These are phyloP conservation scores for Oreonectes daqikongensis DNA, from an alignment of 2,797 vertebrate genomes.

Conservation along the genomic window DNA sequence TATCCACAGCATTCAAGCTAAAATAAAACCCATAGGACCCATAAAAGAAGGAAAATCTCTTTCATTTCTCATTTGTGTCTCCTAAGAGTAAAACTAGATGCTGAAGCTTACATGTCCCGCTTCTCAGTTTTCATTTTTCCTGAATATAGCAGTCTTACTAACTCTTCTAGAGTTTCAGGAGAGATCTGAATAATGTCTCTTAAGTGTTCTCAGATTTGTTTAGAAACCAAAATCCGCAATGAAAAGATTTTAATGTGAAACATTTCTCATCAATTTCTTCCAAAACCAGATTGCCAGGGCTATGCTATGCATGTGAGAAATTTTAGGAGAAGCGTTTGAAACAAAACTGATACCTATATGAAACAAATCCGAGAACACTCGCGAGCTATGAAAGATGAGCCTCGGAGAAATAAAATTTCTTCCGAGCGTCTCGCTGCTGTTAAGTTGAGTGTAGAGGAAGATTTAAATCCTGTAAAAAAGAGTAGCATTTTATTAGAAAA, in stretches of 20 bases:
- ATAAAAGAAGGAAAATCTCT: not conserved
- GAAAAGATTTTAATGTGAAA: not conserved
- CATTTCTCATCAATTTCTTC: not conserved
- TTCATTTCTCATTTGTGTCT: not conserved
- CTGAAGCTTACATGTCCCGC: not conserved
- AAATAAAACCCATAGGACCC: slow-evolving; percentile 18
- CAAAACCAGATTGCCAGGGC: not conserved
- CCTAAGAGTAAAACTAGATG: not conserved
- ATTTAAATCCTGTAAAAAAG: not conserved
- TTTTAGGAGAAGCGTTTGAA: not conserved
- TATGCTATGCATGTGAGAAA: not conserved
- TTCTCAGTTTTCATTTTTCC: not conserved
- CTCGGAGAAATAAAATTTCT: not conserved
- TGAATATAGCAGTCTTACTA: not conserved
- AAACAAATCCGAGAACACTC: not conserved
- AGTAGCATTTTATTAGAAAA: slow-evolving; percentile 9
- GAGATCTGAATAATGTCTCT: not conserved
- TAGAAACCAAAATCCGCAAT: not conserved
- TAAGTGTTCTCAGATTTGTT: not conserved
- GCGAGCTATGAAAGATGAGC: not conserved
- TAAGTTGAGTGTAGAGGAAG: not conserved
- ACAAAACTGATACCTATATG: not conserved
- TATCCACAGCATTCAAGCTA: slow-evolving; percentile 15
- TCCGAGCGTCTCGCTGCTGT: not conserved
- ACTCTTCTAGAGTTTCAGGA: not conserved